Evolutionary conservation across 1,140 invertebrate species (phyloP), one percentile per base, ranked within the genome.

Genomic region (Drosophila subpulchrella): DNA sequence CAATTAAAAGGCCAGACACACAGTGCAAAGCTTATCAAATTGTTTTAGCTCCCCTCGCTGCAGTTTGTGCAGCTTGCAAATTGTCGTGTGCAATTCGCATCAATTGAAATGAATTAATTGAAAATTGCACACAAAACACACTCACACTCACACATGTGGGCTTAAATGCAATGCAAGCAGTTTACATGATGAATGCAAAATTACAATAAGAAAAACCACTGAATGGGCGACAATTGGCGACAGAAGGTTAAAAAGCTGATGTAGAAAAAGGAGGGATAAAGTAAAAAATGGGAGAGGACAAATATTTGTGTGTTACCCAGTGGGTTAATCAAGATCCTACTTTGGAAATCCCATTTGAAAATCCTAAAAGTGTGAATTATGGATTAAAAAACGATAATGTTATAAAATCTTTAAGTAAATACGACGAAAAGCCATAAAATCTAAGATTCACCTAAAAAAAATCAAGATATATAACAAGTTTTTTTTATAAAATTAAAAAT

Each of bases 61-160:
- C 61, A 50, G 32, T 66, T 67, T 15, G 36, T 71, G 67, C 51
- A 70, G 42, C 63, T 48, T 57, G 42, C 48, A 63, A 66, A 85
- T 75, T 77, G 61, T 68, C 75, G 74, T 75, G 60, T 78, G 83
- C 71, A 75, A 88, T 83, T 75, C 79, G 66, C 72, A 62, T 88
- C 84, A 88, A 88, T 88, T 86, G 83, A 83, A 67, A 75, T 66
- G 79, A 86, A 86, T 84, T 84, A 83, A 83, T 73, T 78, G 75
- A 78, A 72, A 78, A 83, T 84, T 86, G 81, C 81, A 76, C 71
- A 70, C 54, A 68, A 44, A 62, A 41, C 62, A 83, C 50, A 72
- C 32, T 54, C 20, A 39, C 17, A 68, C 38, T 48, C 13, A 59
- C 46, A 48, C 56, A 62, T 46, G 53, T 75, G 59, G 54, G 47